Conservation (phyloP, 2,113 vertebrate genomes). For the Saguinus imperator region DNA sequence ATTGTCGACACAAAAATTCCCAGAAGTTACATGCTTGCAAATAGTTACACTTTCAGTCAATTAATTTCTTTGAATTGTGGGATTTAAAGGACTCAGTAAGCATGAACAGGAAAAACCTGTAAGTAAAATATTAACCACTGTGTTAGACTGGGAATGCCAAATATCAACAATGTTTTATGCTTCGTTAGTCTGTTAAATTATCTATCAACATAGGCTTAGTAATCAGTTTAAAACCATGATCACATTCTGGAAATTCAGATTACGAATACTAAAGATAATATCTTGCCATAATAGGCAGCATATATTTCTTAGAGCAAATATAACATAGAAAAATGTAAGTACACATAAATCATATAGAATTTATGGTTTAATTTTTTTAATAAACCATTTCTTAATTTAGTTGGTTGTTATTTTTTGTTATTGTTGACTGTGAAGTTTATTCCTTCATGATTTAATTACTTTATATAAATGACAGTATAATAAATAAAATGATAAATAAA, state of each 20-base stretch:
- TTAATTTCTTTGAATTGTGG: slow-evolving; percentile 59
- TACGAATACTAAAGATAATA: background rate
- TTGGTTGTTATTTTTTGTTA: background rate
- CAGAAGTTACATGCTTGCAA: slow-evolving; percentile 59
- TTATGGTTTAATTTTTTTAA: background rate
- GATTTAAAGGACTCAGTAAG: slow-evolving; percentile 73
- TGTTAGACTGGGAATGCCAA: slow-evolving; percentile 55
- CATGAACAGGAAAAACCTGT: slow-evolving; percentile 58
- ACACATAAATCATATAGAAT: background rate
- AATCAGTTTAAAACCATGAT: slow-evolving; percentile 40
- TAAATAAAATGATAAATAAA: no score
- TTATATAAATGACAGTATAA: background rate
- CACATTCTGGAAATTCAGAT: slow-evolving; percentile 53
- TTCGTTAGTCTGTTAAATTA: slow-evolving; percentile 73
- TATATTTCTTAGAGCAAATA: background rate
- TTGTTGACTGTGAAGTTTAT: slow-evolving; percentile 6
- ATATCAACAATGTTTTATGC: slow-evolving; percentile 66
- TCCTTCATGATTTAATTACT: background rate
- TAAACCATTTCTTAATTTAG: background rate
- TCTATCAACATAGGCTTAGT: slow-evolving; percentile 54
- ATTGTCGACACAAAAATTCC: slow-evolving; percentile 53
- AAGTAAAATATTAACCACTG: slow-evolving; percentile 75
- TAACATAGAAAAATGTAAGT: background rate
- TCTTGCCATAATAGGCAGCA: background rate
- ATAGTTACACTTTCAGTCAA: slow-evolving; percentile 64